Evolutionary conservation across 1,140 invertebrate genomes (phyloP).

Genomic region (Whitmania pigra): DNA sequence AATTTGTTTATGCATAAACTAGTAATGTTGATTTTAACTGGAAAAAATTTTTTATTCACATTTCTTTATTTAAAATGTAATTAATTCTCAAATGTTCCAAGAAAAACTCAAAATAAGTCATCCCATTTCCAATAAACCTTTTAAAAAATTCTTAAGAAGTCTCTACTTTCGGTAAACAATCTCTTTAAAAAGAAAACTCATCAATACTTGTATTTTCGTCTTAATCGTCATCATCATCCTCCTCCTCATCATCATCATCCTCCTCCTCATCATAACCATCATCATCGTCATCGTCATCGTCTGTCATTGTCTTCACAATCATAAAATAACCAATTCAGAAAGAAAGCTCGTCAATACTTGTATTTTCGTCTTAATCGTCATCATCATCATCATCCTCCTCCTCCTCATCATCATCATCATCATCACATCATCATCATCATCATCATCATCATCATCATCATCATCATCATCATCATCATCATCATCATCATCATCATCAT

Average conservation of each 20-base stretch:
- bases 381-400: background rate
- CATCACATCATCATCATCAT: constrained; percentile 9
- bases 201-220: background rate
- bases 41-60: background rate
- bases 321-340: background rate
- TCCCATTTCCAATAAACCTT: background rate
- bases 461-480: background rate
- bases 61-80: background rate
- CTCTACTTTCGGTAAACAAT: background rate
- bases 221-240: background rate
- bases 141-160: background rate
- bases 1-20: background rate
- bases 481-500: background rate
- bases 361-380: background rate
- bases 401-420: background rate
- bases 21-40: background rate
- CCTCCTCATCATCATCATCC: background rate
- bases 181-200: background rate
- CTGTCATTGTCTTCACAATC: too few relatives aligned
- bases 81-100: background rate
- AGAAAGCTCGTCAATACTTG: background rate
- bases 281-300: constrained; percentile 3
- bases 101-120: background rate
- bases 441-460: background rate
- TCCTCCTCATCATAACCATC: background rate